A percentile compares a stretch with the other conserved stretches of the same genome.
Evolutionary conservation across 2,888 invertebrate species (phyloP).

Genomic region (Andrena trimmerana): DNA sequence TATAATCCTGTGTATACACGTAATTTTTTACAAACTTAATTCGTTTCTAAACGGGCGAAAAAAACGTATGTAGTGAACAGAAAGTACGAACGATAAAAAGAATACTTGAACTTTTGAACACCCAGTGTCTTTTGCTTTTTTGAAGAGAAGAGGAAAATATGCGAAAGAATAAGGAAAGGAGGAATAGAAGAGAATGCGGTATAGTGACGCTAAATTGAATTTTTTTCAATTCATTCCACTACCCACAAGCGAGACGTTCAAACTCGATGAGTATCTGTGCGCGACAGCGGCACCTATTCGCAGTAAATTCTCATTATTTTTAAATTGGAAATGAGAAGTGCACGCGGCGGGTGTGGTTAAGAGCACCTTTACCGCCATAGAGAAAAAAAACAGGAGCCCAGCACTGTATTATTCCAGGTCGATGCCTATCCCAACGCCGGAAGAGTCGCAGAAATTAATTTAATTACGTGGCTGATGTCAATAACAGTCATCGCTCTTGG

Average conservation of each 20-base stretch:
- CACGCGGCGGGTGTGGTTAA: conserved; percentile 68
- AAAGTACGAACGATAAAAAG: not conserved
- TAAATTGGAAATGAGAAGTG: conserved; percentile 78
- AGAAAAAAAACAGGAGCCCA: conserved; percentile 37
- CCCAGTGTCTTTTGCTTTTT: conserved; percentile 3
- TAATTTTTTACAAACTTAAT: not conserved
- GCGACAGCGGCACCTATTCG: conserved; percentile 76
- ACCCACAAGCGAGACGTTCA: conserved; percentile 67
- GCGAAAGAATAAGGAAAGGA: not conserved
- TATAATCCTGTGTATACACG: no score
- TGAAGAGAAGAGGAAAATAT: not conserved
- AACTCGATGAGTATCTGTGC: conserved; percentile 75
- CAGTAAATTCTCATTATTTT: conserved; percentile 78
- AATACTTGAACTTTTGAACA: not conserved
- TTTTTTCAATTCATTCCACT: conserved; percentile 77
- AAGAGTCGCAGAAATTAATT: conserved; percentile 70
- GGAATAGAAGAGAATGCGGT: conserved; percentile 38
- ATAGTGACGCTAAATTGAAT: conserved; percentile 76
- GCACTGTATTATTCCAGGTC: conserved; percentile 67
- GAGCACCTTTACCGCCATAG: conserved; percentile 59
- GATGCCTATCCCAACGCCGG: conserved; percentile 62
- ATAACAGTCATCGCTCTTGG: conserved; percentile 62
- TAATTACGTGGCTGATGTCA: conserved; percentile 66
- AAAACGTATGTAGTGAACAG: not conserved
- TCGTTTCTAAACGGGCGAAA: not conserved